Base-by-base conservation (phyloP, 1,140 invertebrate species). In the Neodiprion pinetum region DNA sequence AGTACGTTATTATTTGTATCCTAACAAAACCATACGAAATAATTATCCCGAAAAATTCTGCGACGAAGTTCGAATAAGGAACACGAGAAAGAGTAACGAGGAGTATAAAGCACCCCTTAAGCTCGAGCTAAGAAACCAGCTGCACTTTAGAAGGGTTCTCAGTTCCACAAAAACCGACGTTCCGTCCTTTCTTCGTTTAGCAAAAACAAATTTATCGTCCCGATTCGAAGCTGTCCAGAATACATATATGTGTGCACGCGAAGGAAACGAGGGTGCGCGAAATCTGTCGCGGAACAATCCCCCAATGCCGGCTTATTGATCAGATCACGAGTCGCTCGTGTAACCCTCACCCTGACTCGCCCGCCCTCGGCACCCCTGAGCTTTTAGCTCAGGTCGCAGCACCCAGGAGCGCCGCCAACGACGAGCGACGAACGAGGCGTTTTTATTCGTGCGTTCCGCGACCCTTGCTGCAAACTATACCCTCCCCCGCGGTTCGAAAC, bases 261-360 rank as follows among this genome's bases (percentile, higher is more conserved):
- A 21, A 14, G 14, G 67, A 47, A 40, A 14, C 14, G 21, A 49
- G 48, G 70, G 70, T 14, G 70, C 21, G 17, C 70, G 70, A 71
- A 71, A 71, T 74, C 74, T 74, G 79, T 80, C 80, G 80, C 80
- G 83, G 84, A 86, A 83, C 82, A 84, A 83, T 81, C 83, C 81
- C 53, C 80, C 81, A 82, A 85, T 85, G 84, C 82, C 83, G 80
- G 84, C 84, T 88, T 88, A 86, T 87, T 85, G 84, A 86, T 88
- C 84, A 86, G 83, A 88, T 85, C 82, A 85, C 80, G 83, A 86
- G 81, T 85, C 83, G 83, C 82, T 82, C 81, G 82, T 82, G 83
- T 79, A 85, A 79, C 53, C 53, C 53, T 61, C 40, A 23, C 23
- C 61, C 61, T 14, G 61, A 65, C 81, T 80, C 83, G 82, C 83